Percentiles rank a stretch among this genome's conserved stretches.
These are phyloP conservation scores for Cirrhinus mrigala DNA, from an alignment of 2,797 vertebrate species.

Conservation along the genomic window DNA sequence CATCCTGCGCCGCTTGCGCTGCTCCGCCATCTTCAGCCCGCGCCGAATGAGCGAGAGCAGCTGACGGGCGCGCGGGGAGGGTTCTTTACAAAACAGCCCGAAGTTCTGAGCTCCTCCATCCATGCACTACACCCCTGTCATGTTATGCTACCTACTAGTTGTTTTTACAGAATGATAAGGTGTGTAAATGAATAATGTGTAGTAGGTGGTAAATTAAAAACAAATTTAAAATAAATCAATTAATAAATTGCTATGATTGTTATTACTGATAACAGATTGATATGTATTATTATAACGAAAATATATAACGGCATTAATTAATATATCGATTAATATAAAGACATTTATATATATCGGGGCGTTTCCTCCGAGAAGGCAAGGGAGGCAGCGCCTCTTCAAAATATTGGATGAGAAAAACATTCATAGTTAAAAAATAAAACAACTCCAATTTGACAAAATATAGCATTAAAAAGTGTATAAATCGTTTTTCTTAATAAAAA, in stretches of 20 bases:
- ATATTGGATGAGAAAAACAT: too few relatives aligned
- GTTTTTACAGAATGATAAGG: not conserved
- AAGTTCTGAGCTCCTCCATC: conserved; percentile 26
- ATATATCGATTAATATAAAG: too few relatives aligned
- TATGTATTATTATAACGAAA: not conserved
- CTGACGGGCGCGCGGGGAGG: conserved; percentile 24
- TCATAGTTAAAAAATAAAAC: too few relatives aligned
- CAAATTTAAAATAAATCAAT: not conserved
- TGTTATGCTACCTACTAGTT: not conserved
- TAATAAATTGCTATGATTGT: not conserved
- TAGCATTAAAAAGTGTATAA: too few relatives aligned
- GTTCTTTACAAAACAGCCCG: conserved; percentile 6
- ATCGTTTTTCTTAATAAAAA: too few relatives aligned
- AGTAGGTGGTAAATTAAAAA: not conserved
- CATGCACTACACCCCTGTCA: conserved; percentile 24
- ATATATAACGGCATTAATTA: too few relatives aligned
- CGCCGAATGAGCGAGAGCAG: conserved; percentile 20
- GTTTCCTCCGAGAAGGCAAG: too few relatives aligned
- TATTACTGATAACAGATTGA: not conserved
- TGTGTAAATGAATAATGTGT: not conserved
- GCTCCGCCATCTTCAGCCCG: conserved; percentile 63
- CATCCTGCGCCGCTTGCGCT: conserved; percentile 50
- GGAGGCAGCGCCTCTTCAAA: too few relatives aligned
- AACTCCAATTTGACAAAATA: too few relatives aligned
- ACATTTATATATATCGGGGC: too few relatives aligned